Evolutionary conservation across 1,140 invertebrate species (phyloP).

Genomic region (Zelostemma sp.): DNA sequence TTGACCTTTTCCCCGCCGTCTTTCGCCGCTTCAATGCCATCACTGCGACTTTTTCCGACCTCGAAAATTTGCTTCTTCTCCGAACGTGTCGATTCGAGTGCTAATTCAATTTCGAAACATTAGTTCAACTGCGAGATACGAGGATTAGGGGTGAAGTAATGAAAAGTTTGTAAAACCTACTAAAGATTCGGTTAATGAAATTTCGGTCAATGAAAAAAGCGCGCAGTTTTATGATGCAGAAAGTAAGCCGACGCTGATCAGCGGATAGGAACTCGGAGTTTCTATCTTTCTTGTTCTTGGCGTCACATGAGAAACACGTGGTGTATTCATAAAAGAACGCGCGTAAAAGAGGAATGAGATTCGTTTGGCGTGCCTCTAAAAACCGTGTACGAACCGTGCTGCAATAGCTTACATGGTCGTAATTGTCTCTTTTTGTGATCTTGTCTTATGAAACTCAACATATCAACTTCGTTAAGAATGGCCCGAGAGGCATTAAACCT

Average conservation of each 20-base stretch:
- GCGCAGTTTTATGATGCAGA: slow-evolving; percentile 8
- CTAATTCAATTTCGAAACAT: too few species aligned
- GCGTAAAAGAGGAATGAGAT: slow-evolving; percentile 45
- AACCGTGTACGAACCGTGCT: slow-evolving; percentile 17
- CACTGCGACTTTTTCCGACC: slow-evolving; percentile 16
- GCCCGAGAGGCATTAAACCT: background rate
- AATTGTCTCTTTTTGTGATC: slow-evolving; percentile 37
- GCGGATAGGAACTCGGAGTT: slow-evolving; percentile 31
- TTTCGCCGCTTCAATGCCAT: slow-evolving; percentile 36
- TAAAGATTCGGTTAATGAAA: background rate
- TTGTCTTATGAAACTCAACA: slow-evolving; percentile 3
- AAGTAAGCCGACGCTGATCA: slow-evolving; percentile 13
- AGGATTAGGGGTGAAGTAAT: too few species aligned
- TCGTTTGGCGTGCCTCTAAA: slow-evolving; percentile 31
- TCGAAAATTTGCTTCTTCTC: slow-evolving; percentile 20
- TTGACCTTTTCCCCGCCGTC: slow-evolving; percentile 24
- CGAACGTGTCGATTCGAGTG: background rate
- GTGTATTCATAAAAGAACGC: slow-evolving; percentile 36
- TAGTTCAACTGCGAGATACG: too few species aligned
- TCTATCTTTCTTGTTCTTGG: slow-evolving; percentile 38
- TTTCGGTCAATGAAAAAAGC: slow-evolving; percentile 13
- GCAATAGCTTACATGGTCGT: slow-evolving; percentile 24
- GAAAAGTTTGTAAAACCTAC: too few species aligned
- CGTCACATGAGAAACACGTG: slow-evolving; percentile 29
- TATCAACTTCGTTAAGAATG: background rate